Conservation (phyloP, 1,140 invertebrate genomes). For the Drosophila virilis region DNA sequence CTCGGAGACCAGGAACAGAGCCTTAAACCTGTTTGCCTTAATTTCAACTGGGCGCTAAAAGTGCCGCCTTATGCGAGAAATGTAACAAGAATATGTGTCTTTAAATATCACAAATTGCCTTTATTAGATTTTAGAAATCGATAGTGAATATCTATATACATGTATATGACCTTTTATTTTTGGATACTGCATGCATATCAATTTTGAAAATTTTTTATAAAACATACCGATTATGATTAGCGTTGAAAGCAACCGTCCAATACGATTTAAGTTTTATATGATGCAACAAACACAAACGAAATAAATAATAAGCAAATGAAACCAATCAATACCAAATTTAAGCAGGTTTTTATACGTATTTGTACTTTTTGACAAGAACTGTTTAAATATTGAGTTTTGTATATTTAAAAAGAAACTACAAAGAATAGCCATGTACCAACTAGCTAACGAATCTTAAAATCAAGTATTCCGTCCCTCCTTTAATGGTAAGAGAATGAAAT, state of each 20-base stretch:
- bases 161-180: conserved; percentile 15
- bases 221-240: conserved; percentile 17
- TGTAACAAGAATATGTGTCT: conserved; percentile 59
- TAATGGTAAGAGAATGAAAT: conserved; percentile 51
- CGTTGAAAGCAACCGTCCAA: conserved; percentile 61
- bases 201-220: conserved; percentile 7
- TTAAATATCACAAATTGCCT: conserved; percentile 73
- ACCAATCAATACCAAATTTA: conserved; percentile 24
- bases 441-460: conserved; percentile 30
- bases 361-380: conserved; percentile 35
- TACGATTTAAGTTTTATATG: conserved; percentile 41
- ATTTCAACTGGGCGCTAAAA: conserved; percentile 46
- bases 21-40: conserved; percentile 49
- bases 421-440: conserved; percentile 25
- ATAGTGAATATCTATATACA: conserved; percentile 40
- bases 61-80: conserved; percentile 31
- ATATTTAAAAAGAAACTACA: conserved; percentile 31
- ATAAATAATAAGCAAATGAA: too few species aligned
- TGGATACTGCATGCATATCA: conserved; percentile 46
- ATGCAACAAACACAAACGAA: conserved; percentile 51
- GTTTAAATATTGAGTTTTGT: conserved; percentile 39
- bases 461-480: conserved; percentile 51
- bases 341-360: conserved; percentile 71
- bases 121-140: conserved; percentile 82
- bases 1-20: conserved; percentile 1